Evolutionary conservation across 2,797 vertebrate genomes (phyloP).

Genomic region (Enteromius radiatus): DNA sequence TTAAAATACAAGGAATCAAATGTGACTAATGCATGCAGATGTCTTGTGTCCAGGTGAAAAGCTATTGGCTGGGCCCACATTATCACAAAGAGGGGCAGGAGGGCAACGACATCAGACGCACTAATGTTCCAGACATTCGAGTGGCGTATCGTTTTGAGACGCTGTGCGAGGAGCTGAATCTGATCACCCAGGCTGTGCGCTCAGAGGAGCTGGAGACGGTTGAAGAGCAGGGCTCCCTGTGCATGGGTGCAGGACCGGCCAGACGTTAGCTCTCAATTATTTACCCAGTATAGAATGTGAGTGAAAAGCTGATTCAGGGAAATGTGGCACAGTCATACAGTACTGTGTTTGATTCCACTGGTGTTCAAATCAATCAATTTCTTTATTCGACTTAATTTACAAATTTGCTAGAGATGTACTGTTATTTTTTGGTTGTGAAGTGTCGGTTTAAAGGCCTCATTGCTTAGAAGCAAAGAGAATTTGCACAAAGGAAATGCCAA

Average conservation of each 20-base stretch:
- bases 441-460: background rate
- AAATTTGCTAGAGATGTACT: constrained; percentile 1
- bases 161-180: constrained; percentile 92
- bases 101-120: constrained; percentile 93
- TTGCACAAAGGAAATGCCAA: constrained; percentile 12
- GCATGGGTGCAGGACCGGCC: constrained; percentile 64
- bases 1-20: background rate
- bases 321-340: constrained; percentile 4
- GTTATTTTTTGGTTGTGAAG: background rate
- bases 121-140: constrained; percentile 95
- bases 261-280: constrained; percentile 43
- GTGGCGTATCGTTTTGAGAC: constrained; percentile 95
- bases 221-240: constrained; percentile 81
- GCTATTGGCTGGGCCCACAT: constrained; percentile 91
- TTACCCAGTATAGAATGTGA: constrained; percentile 26
- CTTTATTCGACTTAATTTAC: background rate
- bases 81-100: constrained; percentile 90
- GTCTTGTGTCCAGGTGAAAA: constrained; percentile 82
- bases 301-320: constrained; percentile 20
- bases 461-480: background rate
- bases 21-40: background rate
- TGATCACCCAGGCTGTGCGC: constrained; percentile 93
- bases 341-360: constrained; percentile 10
- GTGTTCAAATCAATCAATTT: background rate
- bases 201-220: constrained; percentile 89